Evolutionary conservation across 1,140 invertebrate genomes (phyloP), one percentile per base, ranked within the genome.

Genomic region (Nasonia vitripennis): DNA sequence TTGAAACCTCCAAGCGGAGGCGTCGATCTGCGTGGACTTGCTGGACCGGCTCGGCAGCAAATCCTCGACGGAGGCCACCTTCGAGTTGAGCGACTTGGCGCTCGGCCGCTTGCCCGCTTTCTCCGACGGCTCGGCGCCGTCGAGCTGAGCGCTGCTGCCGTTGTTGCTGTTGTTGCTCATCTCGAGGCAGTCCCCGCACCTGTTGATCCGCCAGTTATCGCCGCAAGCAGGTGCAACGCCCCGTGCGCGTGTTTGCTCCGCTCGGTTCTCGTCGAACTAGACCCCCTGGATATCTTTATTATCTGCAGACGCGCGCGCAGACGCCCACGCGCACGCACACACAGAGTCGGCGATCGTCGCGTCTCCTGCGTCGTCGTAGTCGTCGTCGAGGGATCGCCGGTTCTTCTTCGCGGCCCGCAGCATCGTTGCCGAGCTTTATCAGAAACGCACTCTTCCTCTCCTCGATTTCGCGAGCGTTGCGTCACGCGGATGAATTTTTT

Each of bases 1-100:
- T 17, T 62, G 55, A n/a, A 83, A 17, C 45, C 86, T 80, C 86
- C 86, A 86, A 2, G 45, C 2, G 5, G 86, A 81, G 20, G 31
- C 34, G 27, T 87, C 83, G 14, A 83, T 81, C 41, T 83, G 84
- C 17, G 84, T 86, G 9, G 77, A 68, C 67, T 86, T 86, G 48
- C 34, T 79, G 4, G 67, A 78, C 17, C 70, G 78, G 68, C 10
- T 34, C 0, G 85, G 79, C 12, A 55, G 48, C 3, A 80, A 4
- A 12, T 81, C 84, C 0, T 81, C 84, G 17, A 14, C 3, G 27
- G 73, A 71, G 0, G 14, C 27, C 14, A 75, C 55, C 23, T 82
- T 86, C 12, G 81, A 1, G 45, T 10, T 31, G 6, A 48, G 5
- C 20, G 68, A 48, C 17, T 23, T 71, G 6, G 45, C 37, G 17